These are phyloP conservation scores for Phodopus roborovskii DNA, from an alignment of 2,113 vertebrate species.

Conservation along the genomic window DNA sequence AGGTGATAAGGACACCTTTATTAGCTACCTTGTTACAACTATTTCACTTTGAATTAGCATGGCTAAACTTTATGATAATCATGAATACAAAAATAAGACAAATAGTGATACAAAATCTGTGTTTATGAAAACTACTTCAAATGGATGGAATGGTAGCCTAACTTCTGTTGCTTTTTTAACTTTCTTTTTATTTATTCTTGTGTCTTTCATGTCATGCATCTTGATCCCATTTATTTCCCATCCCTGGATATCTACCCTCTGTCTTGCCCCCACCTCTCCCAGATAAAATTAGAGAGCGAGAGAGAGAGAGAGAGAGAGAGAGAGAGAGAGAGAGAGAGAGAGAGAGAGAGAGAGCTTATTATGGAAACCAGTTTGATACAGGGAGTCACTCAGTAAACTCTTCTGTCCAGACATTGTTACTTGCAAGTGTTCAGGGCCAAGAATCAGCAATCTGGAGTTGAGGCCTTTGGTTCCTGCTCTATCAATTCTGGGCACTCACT, in stretches of 20 bases:
- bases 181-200: neutral
- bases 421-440: neutral
- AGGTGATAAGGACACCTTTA: neutral
- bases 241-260: neutral
- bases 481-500: neutral
- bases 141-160: neutral
- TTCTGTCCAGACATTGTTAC: neutral
- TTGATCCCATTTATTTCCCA: neutral
- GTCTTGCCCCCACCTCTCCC: neutral
- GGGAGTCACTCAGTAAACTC: neutral
- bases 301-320: too few relatives aligned
- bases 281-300: neutral
- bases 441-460: neutral
- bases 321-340: too few relatives aligned
- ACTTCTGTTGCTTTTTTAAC: neutral
- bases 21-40: neutral
- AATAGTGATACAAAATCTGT: neutral
- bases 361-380: neutral
- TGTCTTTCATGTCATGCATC: neutral
- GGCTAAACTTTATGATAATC: neutral
- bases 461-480: neutral
- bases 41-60: neutral
- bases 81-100: neutral
- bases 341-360: fast-evolving
- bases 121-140: neutral